Base-by-base conservation (phyloP, 2,797 vertebrate genomes). In the Muscicapa striata region DNA sequence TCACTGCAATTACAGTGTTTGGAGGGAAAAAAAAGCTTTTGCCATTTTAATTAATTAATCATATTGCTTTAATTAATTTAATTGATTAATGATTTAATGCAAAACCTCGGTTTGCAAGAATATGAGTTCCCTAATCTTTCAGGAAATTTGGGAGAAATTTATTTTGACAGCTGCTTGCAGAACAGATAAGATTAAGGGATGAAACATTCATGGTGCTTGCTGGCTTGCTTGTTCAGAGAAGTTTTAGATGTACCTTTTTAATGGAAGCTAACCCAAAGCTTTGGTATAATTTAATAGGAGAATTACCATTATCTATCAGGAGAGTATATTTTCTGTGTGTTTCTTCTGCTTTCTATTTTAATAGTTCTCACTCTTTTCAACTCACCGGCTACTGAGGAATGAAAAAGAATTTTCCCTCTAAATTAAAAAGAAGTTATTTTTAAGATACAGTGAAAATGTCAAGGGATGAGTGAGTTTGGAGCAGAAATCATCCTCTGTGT, bases 401-500 rank as follows among this genome's bases (percentile, higher is more conserved):
- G 12, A 62, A 38, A 62, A 45, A 22, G 9, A 43, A 27, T 18
- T 67, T 30, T 84, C 21, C 16, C 40, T 89, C 40, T 34, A 64
- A 77, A 87, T 29, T n/a, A 90, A 87, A 67, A 73, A 49, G 14
- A 64, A 90, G 67, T 70, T 95, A 91, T 78, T 90, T 89, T 45
- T 87, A 83, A 89, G 43, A 83, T 10, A 16, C 9, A 89, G 75
- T n/a, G 66, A 93, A 94, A 93, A 96, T 85, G 81, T 87, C 89
- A 96, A 74, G 66, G 68, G 64, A 92, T 7, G 7, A 89, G 68
- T 82, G 87, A 0, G 4, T 74, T 84, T 66, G 67, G 57, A 66
- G 46, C 74, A 95, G 77, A 95, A 77, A 89, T 90, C 75, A 77
- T 87, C 41, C 48, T 67, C 75, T 69, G 73, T 2, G 72, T 94